Conservation (phyloP, 2,888 invertebrate species). For the Pardosa pseudoannulata region DNA sequence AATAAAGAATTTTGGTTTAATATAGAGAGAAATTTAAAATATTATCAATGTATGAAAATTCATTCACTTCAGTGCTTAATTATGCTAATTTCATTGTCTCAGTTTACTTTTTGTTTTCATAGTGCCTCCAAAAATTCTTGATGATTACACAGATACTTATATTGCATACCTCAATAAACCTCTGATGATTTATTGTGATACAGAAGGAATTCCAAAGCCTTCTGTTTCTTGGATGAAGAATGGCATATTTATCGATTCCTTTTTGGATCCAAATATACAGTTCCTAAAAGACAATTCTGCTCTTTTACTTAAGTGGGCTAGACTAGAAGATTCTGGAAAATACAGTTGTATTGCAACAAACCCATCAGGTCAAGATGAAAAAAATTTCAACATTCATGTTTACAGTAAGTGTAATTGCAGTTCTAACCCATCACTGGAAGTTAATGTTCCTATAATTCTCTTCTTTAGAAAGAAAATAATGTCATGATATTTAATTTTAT, state of each 20-base stretch:
- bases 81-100: neutral
- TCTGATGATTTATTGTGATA: constrained; percentile 77
- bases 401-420: constrained; percentile 77
- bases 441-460: no score
- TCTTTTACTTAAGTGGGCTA: constrained; percentile 34
- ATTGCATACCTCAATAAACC: constrained; percentile 41
- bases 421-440: no score
- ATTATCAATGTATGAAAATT: no score
- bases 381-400: constrained; percentile 80
- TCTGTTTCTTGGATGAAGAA: constrained; percentile 76
- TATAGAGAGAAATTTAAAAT: no score
- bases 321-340: constrained; percentile 76
- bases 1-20: no score
- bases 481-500: no score
- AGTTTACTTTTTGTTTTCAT: constrained; percentile 2
- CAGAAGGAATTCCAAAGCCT: constrained; percentile 80
- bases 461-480: no score
- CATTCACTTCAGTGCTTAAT: no score
- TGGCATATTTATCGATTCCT: constrained; percentile 73
- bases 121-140: constrained; percentile 57
- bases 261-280: constrained; percentile 59
- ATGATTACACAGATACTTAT: constrained; percentile 17
- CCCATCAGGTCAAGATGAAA: constrained; percentile 80
- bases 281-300: constrained; percentile 49
- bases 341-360: constrained; percentile 83